Evolutionary conservation across 2,113 vertebrate species (phyloP).

Genomic region (Antennarius striatus): DNA sequence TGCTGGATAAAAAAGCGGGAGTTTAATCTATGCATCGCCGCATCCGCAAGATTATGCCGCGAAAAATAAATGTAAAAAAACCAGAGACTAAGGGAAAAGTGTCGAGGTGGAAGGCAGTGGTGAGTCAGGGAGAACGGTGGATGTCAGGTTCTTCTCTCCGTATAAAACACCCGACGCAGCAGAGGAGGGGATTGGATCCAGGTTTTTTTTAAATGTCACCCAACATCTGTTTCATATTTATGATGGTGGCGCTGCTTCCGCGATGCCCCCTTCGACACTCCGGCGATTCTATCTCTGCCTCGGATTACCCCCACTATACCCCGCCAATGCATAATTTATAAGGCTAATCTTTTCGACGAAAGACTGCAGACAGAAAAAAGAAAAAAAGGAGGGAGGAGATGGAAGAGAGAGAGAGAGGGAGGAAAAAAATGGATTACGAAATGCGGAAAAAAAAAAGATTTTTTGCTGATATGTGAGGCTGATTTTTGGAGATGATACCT

Average conservation of each 20-base stretch:
- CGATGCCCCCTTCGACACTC: slow-evolving; percentile 74
- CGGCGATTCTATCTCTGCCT: slow-evolving; percentile 77
- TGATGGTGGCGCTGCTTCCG: slow-evolving; percentile 71
- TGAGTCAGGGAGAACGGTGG: slow-evolving; percentile 44
- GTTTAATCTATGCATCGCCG: slow-evolving; percentile 71
- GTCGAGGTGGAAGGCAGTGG: slow-evolving; percentile 3
- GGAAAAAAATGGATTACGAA: neutral
- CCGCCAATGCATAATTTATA: slow-evolving; percentile 81
- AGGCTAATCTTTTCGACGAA: slow-evolving; percentile 78
- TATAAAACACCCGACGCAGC: slow-evolving; percentile 72
- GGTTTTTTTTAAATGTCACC: slow-evolving; percentile 78
- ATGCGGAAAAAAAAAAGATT: slow-evolving; percentile 34
- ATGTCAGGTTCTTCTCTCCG: slow-evolving; percentile 64
- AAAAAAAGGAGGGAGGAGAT: neutral
- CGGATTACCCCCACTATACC: slow-evolving; percentile 78
- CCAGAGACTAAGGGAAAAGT: slow-evolving; percentile 12
- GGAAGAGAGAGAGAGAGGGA: slow-evolving; percentile 30
- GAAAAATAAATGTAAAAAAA: neutral
- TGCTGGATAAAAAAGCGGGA: slow-evolving; percentile 51
- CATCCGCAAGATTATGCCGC: slow-evolving; percentile 62
- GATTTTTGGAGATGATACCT: slow-evolving; percentile 68
- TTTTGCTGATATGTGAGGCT: slow-evolving; percentile 66
- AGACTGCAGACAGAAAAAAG: slow-evolving; percentile 64
- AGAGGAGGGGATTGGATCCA: slow-evolving; percentile 73
- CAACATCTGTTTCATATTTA: slow-evolving; percentile 84